Base-by-base conservation (phyloP, 2,113 vertebrate species). In the Smithornis capensis region DNA sequence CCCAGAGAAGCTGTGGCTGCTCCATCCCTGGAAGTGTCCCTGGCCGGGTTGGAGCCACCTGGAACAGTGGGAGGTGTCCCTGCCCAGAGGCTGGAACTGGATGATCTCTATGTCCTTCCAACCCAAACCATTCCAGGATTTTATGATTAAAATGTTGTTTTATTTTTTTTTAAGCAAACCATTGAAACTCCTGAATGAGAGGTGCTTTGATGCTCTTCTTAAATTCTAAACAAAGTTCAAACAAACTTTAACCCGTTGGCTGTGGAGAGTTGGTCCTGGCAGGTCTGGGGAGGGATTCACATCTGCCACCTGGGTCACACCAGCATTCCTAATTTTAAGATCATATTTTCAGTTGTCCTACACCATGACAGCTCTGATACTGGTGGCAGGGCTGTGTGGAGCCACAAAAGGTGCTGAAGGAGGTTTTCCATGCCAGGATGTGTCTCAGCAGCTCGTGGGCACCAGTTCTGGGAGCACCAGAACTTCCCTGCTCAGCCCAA, bases 41-140 rank as follows among this genome's bases (percentile, higher is more conserved):
- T 44, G 44, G 37, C 47, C 60, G 35, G 50, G 35, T 1, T 62
- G 45, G 70, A 49, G 19, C 35, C 40, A 1, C 62, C 82, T 67
- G 83, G 83, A 29, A 24, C 4, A 49, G 50, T 49, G 50, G 60
- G 0, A 85, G 70, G 19, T 40, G 60, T 57, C 83, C 29, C 60
- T 85, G 60, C 44, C 35, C 83, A 49, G 4, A 19, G 70, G 29
- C 6, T 29, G 60, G 29, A 1, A 16, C 5, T 35, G 42, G 42
- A 0, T 4, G 35, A 8, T 10, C 2, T 67, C 67, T 59, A 0
- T 11, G 19, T 44, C 9, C n/a, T n/a, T n/a, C n/a, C n/a, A n/a
- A n/a, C n/a, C n/a, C n/a, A n/a, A n/a, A n/a, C n/a, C n/a, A n/a
- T n/a, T n/a, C n/a, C 68, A 14, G 22, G 18, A 60, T 69, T 52